Conservation (phyloP, 1,140 invertebrate genomes). For the Penaeus vannamei region DNA sequence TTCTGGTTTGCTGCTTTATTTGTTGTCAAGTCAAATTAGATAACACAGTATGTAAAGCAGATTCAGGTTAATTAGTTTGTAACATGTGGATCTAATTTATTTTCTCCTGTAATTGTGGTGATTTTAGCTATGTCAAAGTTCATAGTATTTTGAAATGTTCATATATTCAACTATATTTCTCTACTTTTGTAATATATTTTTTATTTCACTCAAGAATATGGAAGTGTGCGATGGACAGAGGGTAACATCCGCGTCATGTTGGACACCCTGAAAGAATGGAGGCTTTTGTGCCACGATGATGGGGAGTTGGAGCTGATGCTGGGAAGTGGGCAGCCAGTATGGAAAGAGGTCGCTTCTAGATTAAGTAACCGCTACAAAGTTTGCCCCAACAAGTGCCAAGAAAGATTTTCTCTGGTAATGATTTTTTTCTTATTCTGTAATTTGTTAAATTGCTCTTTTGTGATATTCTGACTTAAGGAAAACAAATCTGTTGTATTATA, state of each 20-base stretch:
- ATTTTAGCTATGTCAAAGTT: no score
- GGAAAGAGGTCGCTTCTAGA: conserved; percentile 55
- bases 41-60: no score
- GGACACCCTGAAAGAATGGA: conserved; percentile 38
- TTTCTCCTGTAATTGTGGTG: no score
- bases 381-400: conserved; percentile 46
- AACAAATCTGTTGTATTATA: no score
- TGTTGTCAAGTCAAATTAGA: no score
- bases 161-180: no score
- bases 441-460: not conserved
- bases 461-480: not conserved
- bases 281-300: conserved; percentile 50
- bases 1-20: no score
- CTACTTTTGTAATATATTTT: not conserved
- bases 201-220: conserved; percentile 21
- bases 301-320: conserved; percentile 36
- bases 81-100: no score
- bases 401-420: conserved; percentile 47
- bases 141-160: no score
- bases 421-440: not conserved
- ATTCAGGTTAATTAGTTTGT: no score
- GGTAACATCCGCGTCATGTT: conserved; percentile 32
- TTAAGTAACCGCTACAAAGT: conserved; percentile 31
- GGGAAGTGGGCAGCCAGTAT: not conserved
- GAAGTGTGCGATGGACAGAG: conserved; percentile 48